Conservation (phyloP, 2,797 vertebrate genomes). For the Sebastes umbrosus region DNA sequence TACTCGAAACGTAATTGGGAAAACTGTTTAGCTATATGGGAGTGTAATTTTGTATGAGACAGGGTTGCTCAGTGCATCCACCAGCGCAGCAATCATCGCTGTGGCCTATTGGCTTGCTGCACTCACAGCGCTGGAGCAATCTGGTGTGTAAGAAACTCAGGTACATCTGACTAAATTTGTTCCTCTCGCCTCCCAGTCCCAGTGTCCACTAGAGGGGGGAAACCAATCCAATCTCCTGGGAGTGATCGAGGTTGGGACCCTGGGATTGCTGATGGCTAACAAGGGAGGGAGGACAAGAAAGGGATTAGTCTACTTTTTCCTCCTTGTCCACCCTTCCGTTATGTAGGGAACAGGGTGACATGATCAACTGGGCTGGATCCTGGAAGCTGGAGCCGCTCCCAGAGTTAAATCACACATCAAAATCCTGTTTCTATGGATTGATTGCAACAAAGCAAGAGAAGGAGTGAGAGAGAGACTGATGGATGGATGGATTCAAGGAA, state of each 20-base stretch:
- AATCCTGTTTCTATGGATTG: constrained; percentile 20
- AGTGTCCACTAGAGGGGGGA: constrained; percentile 26
- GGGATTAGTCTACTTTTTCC: constrained; percentile 41
- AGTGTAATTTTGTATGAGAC: background rate
- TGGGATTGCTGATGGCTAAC: constrained; percentile 24
- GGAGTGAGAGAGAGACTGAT: constrained; percentile 9
- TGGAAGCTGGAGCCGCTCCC: constrained; percentile 9
- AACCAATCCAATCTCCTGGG: constrained; percentile 63
- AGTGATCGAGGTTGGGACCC: constrained; percentile 68
- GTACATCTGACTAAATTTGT: constrained; percentile 34
- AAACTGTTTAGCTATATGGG: background rate
- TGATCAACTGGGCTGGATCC: constrained; percentile 34
- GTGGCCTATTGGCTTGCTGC: constrained; percentile 15
- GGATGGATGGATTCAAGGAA: constrained; percentile 26
- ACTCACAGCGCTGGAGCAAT: constrained; percentile 44
- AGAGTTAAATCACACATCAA: constrained; percentile 14
- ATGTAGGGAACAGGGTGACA: constrained; percentile 37
- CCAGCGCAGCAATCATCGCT: constrained; percentile 32
- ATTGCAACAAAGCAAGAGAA: constrained; percentile 26
- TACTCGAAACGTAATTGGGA: background rate
- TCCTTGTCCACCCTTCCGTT: background rate
- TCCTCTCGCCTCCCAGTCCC: constrained; percentile 22
- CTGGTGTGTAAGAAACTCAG: constrained; percentile 45
- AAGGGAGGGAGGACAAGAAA: constrained; percentile 1
- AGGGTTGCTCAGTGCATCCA: constrained; percentile 28